Evolutionary conservation across 2,797 vertebrate species (phyloP), one percentile per base, ranked within the genome.

Genomic region (Heteromormyrus szaboi): DNA sequence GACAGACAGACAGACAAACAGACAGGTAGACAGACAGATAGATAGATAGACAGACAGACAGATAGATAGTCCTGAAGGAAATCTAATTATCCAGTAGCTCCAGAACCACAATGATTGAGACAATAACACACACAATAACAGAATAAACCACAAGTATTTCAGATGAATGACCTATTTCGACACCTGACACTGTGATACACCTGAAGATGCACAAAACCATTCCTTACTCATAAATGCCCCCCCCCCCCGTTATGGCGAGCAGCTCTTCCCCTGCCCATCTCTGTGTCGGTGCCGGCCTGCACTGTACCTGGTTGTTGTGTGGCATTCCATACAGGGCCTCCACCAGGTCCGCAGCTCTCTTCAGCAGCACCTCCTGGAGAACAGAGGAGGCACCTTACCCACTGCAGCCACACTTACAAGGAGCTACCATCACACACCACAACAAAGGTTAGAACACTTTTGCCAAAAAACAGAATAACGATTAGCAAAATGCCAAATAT

Each of bases 271-370:
- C 25, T 37, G 65, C 29, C 65, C 11, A 1, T 72, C 7, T 37
- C 25, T 25, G 62, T 29, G 25, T 11, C 62, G 25, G 9, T 12
- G 9, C n/a, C 62, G 14, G 33, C 33, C 72, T n/a, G 76, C 76
- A 81, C 14, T 46, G 37, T 92, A 94, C 94, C 94, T 95, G 94
- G 93, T 94, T 95, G 92, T 93, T 94, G 92, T 95, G 94, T 0
- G 94, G 94, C 94, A 94, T 94, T 87, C 94, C 94, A 0, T 94
- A 95, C 1, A 95, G 92, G 62, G 94, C 94, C 86, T 95, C 94
- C 7, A 95, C 94, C 90, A 95, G 92, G 91, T 94, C 94, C 3
- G 87, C 87, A 0, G 87, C 87, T n/a, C 87, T 88, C 51, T 88
- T 88, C 68, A 88, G 37, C 51, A 88, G 72, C 17, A 88, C 87